phyloP scores from a whole-genome alignment of 2,888 invertebrate species.

The Nomada ruficornis region DNA sequence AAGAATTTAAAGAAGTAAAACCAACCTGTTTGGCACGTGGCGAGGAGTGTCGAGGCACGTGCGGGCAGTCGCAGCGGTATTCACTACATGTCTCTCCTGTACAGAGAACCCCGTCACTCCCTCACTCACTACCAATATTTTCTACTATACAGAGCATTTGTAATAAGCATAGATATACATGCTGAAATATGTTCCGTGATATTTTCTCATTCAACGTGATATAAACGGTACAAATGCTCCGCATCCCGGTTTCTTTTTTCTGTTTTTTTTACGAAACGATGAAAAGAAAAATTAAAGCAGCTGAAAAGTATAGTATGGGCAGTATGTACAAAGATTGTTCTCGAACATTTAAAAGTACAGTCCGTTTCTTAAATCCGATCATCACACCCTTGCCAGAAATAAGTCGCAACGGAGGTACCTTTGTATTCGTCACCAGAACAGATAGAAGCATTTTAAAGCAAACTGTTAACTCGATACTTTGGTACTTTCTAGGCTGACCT shows the following conservation, averaged over 20 bases:
- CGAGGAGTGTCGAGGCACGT: constrained; percentile 83
- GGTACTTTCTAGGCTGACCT: constrained; percentile 18
- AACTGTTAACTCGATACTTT: constrained; percentile 15
- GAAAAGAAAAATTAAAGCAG: constrained; percentile 64
- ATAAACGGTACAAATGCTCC: constrained; percentile 57
- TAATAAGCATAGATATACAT: constrained; percentile 41
- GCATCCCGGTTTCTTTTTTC: background rate
- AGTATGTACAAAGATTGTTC: constrained; percentile 47
- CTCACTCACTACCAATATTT: constrained; percentile 80
- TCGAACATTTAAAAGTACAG: constrained; percentile 22
- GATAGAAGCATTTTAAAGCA: constrained; percentile 37
- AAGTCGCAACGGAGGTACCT: constrained; percentile 30
- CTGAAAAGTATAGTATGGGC: constrained; percentile 66
- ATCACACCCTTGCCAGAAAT: constrained; percentile 34
- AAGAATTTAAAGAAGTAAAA: constrained; percentile 70
- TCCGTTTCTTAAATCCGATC: constrained; percentile 18
- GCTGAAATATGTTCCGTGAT: background rate
- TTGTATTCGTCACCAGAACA: constrained; percentile 38
- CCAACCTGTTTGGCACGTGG: constrained; percentile 82
- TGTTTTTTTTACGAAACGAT: constrained; percentile 33
- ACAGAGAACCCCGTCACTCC: constrained; percentile 83
- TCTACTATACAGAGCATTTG: constrained; percentile 62
- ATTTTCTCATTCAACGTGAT: background rate
- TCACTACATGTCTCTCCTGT: constrained; percentile 84
- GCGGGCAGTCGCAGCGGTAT: constrained; percentile 81